Conservation (phyloP, 2,797 vertebrate genomes). For the Xenentodon cancila region DNA sequence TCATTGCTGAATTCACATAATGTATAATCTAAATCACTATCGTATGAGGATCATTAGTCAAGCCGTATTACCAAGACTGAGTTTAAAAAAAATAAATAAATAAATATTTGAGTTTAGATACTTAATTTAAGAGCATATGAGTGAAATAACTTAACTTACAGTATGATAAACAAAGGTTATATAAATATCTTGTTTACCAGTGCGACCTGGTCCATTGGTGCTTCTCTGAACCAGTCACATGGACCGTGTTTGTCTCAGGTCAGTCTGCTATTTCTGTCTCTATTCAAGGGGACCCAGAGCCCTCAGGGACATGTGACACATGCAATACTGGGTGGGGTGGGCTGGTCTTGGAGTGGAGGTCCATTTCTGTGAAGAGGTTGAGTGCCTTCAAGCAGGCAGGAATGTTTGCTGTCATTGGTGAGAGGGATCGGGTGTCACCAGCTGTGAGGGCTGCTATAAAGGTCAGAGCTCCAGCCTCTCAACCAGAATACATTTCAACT, state of each 20-base stretch:
- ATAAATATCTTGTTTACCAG: constrained; percentile 66
- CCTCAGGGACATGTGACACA: constrained; percentile 73
- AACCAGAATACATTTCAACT: constrained; percentile 68
- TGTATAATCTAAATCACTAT: too few relatives aligned
- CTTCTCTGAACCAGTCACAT: constrained; percentile 60
- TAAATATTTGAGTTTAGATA: too few relatives aligned
- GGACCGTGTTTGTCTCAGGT: constrained; percentile 69
- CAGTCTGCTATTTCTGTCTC: constrained; percentile 34
- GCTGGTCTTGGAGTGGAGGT: too few relatives aligned
- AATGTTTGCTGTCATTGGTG: constrained; percentile 73
- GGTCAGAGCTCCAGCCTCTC: constrained; percentile 46
- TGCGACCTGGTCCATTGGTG: constrained; percentile 13
- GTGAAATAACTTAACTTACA: too few relatives aligned
- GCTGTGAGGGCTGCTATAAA: constrained; percentile 80
- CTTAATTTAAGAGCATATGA: too few relatives aligned
- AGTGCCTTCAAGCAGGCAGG: constrained; percentile 70
- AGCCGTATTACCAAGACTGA: too few relatives aligned
- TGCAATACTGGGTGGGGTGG: constrained; percentile 61
- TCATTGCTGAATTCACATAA: too few relatives aligned
- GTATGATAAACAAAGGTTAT: background rate
- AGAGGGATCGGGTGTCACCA: constrained; percentile 70
- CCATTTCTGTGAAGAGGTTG: constrained; percentile 76
- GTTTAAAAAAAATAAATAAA: too few relatives aligned
- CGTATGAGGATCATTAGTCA: too few relatives aligned
- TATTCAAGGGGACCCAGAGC: constrained; percentile 38